Percentiles rank a stretch among this genome's conserved stretches.
These are phyloP conservation scores for Sapayoa aenigma DNA, from an alignment of 2,113 vertebrate species.

Conservation along the genomic window DNA sequence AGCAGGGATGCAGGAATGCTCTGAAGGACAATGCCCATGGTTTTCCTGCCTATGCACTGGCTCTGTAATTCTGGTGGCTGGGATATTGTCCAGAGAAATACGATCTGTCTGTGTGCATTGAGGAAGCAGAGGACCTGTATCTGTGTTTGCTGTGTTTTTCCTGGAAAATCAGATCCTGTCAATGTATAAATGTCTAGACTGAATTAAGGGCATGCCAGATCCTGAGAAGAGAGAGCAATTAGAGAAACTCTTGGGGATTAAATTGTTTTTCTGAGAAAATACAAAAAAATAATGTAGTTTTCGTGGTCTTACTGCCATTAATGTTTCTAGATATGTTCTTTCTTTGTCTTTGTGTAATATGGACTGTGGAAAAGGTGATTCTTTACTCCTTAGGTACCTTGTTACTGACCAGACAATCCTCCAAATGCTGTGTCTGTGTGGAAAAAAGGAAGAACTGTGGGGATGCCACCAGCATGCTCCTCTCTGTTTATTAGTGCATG, in stretches of 20 bases:
- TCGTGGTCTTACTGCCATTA: not conserved
- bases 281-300: not conserved
- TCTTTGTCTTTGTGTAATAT: not conserved
- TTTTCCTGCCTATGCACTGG: not conserved
- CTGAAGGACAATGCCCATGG: not conserved
- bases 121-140: not conserved
- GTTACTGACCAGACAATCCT: not conserved
- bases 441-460: not conserved
- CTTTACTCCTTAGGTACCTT: not conserved
- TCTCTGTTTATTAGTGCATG: not conserved
- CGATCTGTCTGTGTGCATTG: not conserved
- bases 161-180: not conserved
- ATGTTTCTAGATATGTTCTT: not conserved
- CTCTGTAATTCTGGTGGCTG: not conserved
- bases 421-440: rapidly evolving
- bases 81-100: not conserved
- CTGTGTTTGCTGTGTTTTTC: not conserved
- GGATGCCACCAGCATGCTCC: rapidly evolving
- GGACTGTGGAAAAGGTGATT: not conserved
- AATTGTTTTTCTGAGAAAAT: not conserved
- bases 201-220: not conserved
- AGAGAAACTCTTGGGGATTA: not conserved
- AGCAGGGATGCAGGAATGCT: rapidly evolving
- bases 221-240: not conserved
- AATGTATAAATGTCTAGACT: not conserved